Percentiles rank a stretch among this genome's conserved stretches.
Conservation (phyloP, 92 coral and sea anemone species). For the Palythoa heliodiscus region DNA sequence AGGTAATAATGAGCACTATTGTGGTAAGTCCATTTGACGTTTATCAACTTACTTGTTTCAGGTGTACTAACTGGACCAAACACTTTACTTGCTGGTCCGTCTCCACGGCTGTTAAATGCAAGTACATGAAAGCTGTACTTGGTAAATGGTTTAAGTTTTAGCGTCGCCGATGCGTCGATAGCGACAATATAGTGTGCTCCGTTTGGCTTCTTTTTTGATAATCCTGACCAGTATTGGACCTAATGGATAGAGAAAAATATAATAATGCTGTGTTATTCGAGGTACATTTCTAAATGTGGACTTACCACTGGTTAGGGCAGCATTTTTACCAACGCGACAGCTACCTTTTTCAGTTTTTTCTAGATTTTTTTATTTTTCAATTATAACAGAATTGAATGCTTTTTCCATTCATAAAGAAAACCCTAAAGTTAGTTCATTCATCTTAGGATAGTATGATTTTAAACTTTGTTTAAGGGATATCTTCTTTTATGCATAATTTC, state of each 20-base stretch:
- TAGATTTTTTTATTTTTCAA: no score
- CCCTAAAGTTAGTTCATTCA: no score
- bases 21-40: not conserved
- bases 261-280: not conserved
- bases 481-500: no score
- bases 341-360: no score
- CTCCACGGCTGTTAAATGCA: slow-evolving; percentile 93
- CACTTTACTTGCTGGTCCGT: slow-evolving; percentile 86
- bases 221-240: slow-evolving; percentile 88
- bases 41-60: slow-evolving; percentile 73
- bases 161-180: slow-evolving; percentile 61
- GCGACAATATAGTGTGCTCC: slow-evolving; percentile 64
- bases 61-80: slow-evolving; percentile 93
- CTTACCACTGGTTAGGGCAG: not conserved
- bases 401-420: no score
- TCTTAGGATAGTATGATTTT: no score
- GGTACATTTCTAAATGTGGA: not conserved
- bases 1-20: no score
- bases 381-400: not conserved
- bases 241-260: slow-evolving; percentile 9
- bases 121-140: slow-evolving; percentile 91
- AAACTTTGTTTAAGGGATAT: no score
- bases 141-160: slow-evolving; percentile 79
- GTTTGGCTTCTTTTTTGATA: slow-evolving; percentile 63
- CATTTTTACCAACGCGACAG: no score